Conservation (phyloP, 2,113 vertebrate species). For the Ardeotis arabs region DNA sequence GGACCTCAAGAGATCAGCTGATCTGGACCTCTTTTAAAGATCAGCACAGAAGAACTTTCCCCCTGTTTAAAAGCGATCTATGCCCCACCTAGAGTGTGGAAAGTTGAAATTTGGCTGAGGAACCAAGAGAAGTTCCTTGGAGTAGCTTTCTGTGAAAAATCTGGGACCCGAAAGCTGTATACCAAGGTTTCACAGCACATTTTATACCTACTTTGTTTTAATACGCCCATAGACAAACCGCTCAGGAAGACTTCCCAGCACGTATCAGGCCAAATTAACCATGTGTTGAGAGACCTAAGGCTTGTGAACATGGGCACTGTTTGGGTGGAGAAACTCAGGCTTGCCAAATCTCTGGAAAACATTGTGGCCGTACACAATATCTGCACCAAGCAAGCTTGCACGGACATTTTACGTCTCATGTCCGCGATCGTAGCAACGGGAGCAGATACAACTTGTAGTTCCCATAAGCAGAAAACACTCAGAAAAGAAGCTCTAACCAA, state of each 20-base stretch:
- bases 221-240: not conserved
- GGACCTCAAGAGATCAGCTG: no score
- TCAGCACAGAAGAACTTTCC: not conserved
- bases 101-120: not conserved
- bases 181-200: not conserved
- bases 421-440: no score
- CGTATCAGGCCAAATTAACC: not conserved
- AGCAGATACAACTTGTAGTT: not conserved
- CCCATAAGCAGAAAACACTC: not conserved
- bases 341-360: not conserved
- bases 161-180: not conserved
- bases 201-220: not conserved
- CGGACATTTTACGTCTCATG: accelerated
- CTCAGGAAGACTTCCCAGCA: not conserved
- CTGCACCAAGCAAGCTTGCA: not conserved
- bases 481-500: not conserved
- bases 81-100: not conserved
- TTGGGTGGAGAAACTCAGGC: not conserved
- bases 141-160: not conserved
- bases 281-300: not conserved
- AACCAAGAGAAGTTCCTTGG: not conserved
- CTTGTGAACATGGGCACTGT: not conserved
- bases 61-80: not conserved
- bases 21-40: no score
- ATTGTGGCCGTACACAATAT: not conserved